These are phyloP conservation scores for Strigamia transsilvanica DNA, from an alignment of 2,888 invertebrate species.

Conservation along the genomic window DNA sequence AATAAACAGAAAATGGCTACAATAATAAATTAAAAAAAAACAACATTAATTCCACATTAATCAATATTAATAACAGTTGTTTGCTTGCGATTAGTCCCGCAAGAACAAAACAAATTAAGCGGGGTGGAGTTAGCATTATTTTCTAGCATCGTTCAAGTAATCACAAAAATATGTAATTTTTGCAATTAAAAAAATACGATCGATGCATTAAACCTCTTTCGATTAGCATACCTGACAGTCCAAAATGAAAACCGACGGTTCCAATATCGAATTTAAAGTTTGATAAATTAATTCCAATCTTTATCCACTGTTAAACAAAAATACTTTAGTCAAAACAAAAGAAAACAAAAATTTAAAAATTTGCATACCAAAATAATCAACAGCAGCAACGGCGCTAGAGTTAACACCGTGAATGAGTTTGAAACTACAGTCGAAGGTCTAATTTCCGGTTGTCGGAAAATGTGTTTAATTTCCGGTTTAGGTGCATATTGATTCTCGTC, in stretches of 20 bases:
- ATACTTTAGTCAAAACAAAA: constrained; percentile 30
- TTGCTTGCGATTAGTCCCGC: constrained; percentile 14
- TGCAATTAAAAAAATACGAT: background rate
- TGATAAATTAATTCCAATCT: constrained; percentile 84
- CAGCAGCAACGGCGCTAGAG: constrained; percentile 81
- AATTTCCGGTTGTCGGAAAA: constrained; percentile 90
- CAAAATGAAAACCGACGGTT: constrained; percentile 88
- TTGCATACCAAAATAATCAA: constrained; percentile 74
- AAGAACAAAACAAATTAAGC: background rate
- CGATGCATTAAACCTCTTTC: background rate
- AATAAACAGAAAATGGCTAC: constrained; percentile 86
- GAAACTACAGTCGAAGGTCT: constrained; percentile 88
- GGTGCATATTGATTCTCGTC: constrained; percentile 63
- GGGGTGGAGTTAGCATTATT: constrained; percentile 3
- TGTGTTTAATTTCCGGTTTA: constrained; percentile 76
- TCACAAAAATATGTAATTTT: background rate
- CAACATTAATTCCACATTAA: constrained; percentile 51
- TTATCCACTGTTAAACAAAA: constrained; percentile 74
- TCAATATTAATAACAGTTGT: too few relatives aligned
- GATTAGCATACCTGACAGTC: constrained; percentile 76
- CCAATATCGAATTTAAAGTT: constrained; percentile 80
- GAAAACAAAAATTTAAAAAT: background rate
- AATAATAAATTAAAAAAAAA: constrained; percentile 60
- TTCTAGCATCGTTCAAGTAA: background rate
- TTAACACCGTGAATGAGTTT: constrained; percentile 86